Evolutionary conservation across 2,113 vertebrate genomes (phyloP), one percentile per base, ranked within the genome.

Genomic region (Heloderma charlesbogerti): DNA sequence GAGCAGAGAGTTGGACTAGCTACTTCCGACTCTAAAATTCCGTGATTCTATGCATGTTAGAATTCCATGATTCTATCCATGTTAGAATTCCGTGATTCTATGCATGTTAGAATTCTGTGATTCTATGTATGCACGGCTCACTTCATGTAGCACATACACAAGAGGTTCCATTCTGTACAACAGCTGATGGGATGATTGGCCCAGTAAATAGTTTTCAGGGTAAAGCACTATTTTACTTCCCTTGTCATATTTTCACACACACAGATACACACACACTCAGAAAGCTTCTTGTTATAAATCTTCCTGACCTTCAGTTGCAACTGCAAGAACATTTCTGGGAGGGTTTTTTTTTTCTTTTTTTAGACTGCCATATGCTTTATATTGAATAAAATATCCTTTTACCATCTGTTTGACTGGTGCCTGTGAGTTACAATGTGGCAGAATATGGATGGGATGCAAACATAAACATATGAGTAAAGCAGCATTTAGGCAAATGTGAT

Each of bases 341-440:
- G 31, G 18, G 10, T 20, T 84, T 45, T 22, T n/a, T 15, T 88
- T 8, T 72, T 60, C 63, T 18, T 85, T 77, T 91, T 40, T 27
- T 7, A 4, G 31, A 18, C 71, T 72, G 60, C 81, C 60, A 66
- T 22, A 22, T 37, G n/a, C 66, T 89, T 77, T 75, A 37, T 75
- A 88, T 2, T 43, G 71, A 91, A 0, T 37, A 57, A 84, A 77
- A 60, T 3, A 15, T n/a, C 43, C 34, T 89, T 54, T 79, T 86
- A 9, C 81, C 77, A 89, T 89, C 88, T 91, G 88, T 6, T 79
- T 69, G 43, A 79, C 72, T 85, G 22, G 72, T 78, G 63, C 15
- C 71, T 60, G 37, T 78, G 80, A 90, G 34, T 31, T 83, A 48
- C 29, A 83, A 66, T 51, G 71, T 88, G 72, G 60, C 45, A 45